Evolutionary conservation across 2,888 invertebrate genomes (phyloP).

Genomic region (Abrostola tripartita): DNA sequence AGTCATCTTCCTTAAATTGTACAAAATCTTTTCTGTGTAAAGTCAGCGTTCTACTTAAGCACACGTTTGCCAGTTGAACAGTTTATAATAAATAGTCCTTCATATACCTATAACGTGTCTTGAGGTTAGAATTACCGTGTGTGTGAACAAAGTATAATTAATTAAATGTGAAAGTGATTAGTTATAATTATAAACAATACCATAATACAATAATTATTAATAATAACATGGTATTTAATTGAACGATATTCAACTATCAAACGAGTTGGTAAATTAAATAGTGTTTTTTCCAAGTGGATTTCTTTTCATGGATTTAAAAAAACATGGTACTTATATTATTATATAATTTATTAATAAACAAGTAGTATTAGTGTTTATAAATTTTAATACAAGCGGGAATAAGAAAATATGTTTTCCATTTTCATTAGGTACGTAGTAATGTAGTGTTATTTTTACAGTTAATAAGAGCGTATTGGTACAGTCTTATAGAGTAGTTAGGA

Average conservation of each 20-base stretch:
- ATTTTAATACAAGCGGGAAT: background rate
- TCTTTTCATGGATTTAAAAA: slow-evolving; percentile 42
- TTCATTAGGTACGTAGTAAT: too few species aligned
- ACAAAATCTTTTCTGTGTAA: slow-evolving; percentile 25
- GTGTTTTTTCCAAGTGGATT: too few species aligned
- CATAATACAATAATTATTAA: too few species aligned
- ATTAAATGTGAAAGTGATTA: too few species aligned
- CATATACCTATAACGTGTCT: slow-evolving; percentile 46
- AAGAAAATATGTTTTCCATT: too few species aligned
- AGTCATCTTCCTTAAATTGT: slow-evolving; percentile 38
- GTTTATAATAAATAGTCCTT: slow-evolving; percentile 44
- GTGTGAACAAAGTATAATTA: slow-evolving; percentile 32
- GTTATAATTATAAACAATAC: too few species aligned
- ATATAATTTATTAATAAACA: background rate
- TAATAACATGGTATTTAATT: too few species aligned
- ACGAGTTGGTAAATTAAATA: slow-evolving; percentile 18
- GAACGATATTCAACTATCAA: background rate
- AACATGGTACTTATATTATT: slow-evolving; percentile 39
- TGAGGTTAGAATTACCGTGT: slow-evolving; percentile 28
- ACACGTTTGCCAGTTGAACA: slow-evolving; percentile 30
- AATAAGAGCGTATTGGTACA: too few species aligned
- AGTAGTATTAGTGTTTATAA: background rate
- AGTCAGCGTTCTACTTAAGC: slow-evolving; percentile 23
- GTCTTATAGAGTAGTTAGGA: too few species aligned
- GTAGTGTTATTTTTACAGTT: too few species aligned